These are phyloP conservation scores for Papilio elwesi DNA, from an alignment of 2,888 invertebrate genomes.

Conservation along the genomic window DNA sequence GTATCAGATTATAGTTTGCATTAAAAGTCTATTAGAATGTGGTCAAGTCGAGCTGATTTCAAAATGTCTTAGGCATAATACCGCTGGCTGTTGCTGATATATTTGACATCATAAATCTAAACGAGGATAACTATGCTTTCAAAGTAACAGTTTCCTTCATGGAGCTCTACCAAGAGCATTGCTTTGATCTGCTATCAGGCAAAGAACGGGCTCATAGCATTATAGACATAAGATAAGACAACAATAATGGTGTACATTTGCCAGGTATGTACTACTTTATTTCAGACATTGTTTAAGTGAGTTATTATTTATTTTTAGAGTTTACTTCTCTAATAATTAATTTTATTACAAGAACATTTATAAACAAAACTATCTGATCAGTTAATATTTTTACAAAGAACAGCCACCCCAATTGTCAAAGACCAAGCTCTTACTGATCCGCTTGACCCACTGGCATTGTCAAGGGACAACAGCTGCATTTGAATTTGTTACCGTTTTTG, in stretches of 20 bases:
- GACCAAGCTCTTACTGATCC: too few species aligned
- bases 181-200: constrained; percentile 91
- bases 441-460: too few species aligned
- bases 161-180: constrained; percentile 95
- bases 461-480: too few species aligned
- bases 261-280: constrained; percentile 71
- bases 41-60: neutral
- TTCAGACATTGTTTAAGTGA: too few species aligned
- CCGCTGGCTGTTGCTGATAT: constrained; percentile 93
- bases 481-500: too few species aligned
- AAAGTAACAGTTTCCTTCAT: constrained; percentile 92
- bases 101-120: constrained; percentile 86
- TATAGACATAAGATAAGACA: constrained; percentile 93
- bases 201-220: constrained; percentile 88
- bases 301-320: too few species aligned
- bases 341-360: too few species aligned
- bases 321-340: too few species aligned
- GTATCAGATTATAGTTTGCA: too few species aligned
- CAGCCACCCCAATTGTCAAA: too few species aligned
- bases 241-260: constrained; percentile 84
- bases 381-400: too few species aligned
- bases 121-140: constrained; percentile 86
- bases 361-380: too few species aligned
- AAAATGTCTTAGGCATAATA: constrained; percentile 88
- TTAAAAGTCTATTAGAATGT: neutral